Evolutionary conservation across 2,797 vertebrate genomes (phyloP), one percentile per base, ranked within the genome.

Genomic region (Calcarius lapponicus): DNA sequence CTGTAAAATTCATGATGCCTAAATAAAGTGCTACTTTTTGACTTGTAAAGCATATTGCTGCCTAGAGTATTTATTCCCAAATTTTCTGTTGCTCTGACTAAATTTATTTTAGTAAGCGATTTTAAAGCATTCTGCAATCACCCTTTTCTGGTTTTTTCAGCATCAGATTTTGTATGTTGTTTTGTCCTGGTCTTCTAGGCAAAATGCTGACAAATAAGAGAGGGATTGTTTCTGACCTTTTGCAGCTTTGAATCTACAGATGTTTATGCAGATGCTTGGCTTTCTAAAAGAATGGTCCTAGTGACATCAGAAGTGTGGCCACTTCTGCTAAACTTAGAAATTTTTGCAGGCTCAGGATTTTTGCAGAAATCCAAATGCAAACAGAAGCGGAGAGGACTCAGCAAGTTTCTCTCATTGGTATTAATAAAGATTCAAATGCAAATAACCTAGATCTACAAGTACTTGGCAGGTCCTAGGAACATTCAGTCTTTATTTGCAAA

Each of bases 371-470:
- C 38, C 43, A 88, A 80, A 74, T 6, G 48, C 67, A 94, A 89
- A 80, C n/a, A 94, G 43, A 88, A 57, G 8, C 67, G 7, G 13
- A 83, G 11, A 65, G 79, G 76, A 72, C 31, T 96, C 61, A 86
- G 75, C 57, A 78, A 47, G 45, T 80, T 91, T 73, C 9, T 80
- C 20, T 84, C 24, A 47, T 57, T 36, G 9, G 6, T 67, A 64
- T 83, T 71, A 94, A 78, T 54, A 88, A 86, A 72, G 29, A 75
- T 70, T 90, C 29, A 84, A 84, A 81, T 54, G 40, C 31, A 95
- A 75, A 86, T 88, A 91, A 73, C 43, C 17, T 54, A 51, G 31
- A 58, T 43, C 13, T 94, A 36, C 28, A 86, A 84, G 43, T 64
- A 54, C 43, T 72, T 64, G 65, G n/a, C 34, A 90, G 47, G 74